Conservation (phyloP, 2,113 vertebrate genomes). For the Fulica atra region DNA sequence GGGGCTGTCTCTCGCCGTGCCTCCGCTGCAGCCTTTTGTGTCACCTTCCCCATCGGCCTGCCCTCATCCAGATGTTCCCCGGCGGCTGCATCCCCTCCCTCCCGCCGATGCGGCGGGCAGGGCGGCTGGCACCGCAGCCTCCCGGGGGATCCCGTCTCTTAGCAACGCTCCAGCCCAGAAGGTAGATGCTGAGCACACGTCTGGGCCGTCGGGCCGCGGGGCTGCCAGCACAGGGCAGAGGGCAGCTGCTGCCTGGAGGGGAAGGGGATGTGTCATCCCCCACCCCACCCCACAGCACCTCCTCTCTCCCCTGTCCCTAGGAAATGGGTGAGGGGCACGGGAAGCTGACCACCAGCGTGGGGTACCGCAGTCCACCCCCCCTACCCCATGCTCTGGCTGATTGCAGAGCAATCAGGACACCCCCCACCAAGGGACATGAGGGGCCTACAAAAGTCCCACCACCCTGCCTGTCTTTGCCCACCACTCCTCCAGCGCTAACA, state of each 20-base stretch:
- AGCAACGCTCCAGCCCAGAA: constrained; percentile 53
- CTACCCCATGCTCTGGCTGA: too few species aligned
- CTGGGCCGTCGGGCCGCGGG: neutral
- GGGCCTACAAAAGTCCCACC: neutral
- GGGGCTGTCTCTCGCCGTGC: neutral
- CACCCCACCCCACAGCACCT: rapidly evolving
- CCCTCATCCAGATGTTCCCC: neutral
- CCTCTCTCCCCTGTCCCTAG: neutral
- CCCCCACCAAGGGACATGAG: neutral
- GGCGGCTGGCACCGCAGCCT: neutral
- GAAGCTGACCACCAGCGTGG: neutral
- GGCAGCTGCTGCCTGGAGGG: neutral
- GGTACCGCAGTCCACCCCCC: neutral
- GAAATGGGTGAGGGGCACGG: rapidly evolving
- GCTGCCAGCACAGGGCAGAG: neutral
- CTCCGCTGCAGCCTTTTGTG: neutral
- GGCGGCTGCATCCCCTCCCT: constrained; percentile 43
- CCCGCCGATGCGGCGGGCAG: neutral
- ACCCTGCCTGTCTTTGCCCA: neutral
- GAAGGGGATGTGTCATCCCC: neutral
- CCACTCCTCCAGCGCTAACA: rapidly evolving
- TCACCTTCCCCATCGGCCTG: neutral
- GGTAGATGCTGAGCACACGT: constrained; percentile 38
- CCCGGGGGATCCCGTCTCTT: constrained; percentile 19
- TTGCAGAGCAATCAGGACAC: neutral